These are phyloP conservation scores for Arothron firmamentum DNA, from an alignment of 2,113 vertebrate genomes.

Conservation along the genomic window DNA sequence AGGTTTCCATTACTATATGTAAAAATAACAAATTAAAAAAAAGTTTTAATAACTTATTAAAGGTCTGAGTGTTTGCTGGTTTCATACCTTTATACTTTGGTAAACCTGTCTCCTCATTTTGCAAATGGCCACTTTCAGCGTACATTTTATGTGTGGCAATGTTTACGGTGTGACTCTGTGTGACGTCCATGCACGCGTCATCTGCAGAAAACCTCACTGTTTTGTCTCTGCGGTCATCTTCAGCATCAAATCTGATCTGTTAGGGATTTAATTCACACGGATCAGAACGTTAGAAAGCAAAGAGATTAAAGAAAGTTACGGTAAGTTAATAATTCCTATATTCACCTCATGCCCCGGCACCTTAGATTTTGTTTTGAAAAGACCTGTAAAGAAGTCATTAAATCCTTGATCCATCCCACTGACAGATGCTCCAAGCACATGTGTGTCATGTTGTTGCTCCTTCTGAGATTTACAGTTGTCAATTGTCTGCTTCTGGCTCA, in stretches of 20 bases:
- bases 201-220: constrained; percentile 28
- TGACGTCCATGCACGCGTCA: constrained; percentile 40
- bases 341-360: too few species aligned
- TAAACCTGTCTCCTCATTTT: neutral
- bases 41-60: too few species aligned
- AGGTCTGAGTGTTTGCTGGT: neutral
- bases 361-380: constrained; percentile 28
- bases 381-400: constrained; percentile 29
- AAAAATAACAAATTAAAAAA: neutral
- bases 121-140: neutral
- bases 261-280: neutral
- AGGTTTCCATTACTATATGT: constrained; percentile 3
- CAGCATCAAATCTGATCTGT: constrained; percentile 40
- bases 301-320: neutral
- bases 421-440: neutral
- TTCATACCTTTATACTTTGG: constrained; percentile 28
- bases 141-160: neutral
- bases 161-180: constrained; percentile 26
- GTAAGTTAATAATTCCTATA: too few species aligned
- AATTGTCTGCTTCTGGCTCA: neutral
- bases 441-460: neutral
- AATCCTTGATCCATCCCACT: constrained; percentile 27
- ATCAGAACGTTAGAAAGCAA: neutral
- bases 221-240: constrained; percentile 32
- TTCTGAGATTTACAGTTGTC: neutral